These are phyloP conservation scores for Electrophaes corylata DNA, from an alignment of 2,888 invertebrate genomes.

Conservation along the genomic window DNA sequence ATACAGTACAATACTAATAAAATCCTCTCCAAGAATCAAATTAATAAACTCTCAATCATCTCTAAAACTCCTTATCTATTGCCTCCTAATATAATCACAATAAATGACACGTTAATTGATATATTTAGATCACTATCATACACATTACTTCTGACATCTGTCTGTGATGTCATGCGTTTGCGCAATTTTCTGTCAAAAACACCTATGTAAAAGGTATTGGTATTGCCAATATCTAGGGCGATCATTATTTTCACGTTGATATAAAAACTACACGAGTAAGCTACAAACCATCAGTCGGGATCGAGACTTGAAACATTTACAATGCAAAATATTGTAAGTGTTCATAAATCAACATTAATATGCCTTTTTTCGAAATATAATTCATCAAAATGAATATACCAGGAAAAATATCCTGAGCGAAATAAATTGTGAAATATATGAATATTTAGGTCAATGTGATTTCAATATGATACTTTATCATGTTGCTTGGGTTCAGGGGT, in stretches of 20 bases:
- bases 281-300: slow-evolving; percentile 60
- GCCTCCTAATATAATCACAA: not conserved
- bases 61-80: not conserved
- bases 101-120: slow-evolving; percentile 14
- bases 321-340: slow-evolving; percentile 68
- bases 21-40: too few species aligned
- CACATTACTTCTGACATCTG: slow-evolving; percentile 26
- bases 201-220: slow-evolving; percentile 14
- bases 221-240: slow-evolving; percentile 30
- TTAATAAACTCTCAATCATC: not conserved
- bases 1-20: too few species aligned
- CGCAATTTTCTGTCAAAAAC: slow-evolving; percentile 16
- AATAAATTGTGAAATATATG: not conserved
- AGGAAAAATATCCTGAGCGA: not conserved
- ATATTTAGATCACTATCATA: slow-evolving; percentile 21
- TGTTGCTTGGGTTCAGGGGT: too few species aligned
- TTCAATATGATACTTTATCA: not conserved
- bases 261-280: slow-evolving; percentile 56
- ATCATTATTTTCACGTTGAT: slow-evolving; percentile 35
- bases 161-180: slow-evolving; percentile 22
- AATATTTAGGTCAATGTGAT: not conserved
- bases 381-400: slow-evolving; percentile 7
- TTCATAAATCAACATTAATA: slow-evolving; percentile 7
- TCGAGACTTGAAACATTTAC: slow-evolving; percentile 46
- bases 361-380: too few species aligned